Conservation (phyloP, 2,888 invertebrate genomes). For the Tiphia femorata region DNA sequence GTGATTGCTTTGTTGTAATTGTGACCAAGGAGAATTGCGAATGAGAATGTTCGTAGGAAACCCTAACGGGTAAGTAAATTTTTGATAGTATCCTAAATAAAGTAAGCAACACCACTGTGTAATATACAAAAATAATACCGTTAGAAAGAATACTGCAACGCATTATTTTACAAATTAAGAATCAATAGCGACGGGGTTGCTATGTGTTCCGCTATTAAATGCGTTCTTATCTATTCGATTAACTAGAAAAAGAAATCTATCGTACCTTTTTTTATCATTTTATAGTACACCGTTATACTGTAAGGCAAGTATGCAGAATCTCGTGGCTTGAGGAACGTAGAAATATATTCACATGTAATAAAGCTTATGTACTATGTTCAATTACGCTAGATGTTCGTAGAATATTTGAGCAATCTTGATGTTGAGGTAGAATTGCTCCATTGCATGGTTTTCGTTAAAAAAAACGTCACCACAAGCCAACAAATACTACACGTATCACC, state of each 20-base stretch:
- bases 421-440: slow-evolving; percentile 34
- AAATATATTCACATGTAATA: slow-evolving; percentile 24
- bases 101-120: too few relatives aligned
- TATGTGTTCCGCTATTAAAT: too few relatives aligned
- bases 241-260: neutral
- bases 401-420: slow-evolving; percentile 37
- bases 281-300: slow-evolving; percentile 1
- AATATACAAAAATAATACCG: too few relatives aligned
- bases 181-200: too few relatives aligned
- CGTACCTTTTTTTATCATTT: neutral
- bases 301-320: slow-evolving; percentile 9
- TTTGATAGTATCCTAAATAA: too few relatives aligned
- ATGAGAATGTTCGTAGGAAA: too few relatives aligned
- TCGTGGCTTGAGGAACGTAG: slow-evolving; percentile 23
- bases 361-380: slow-evolving; percentile 25
- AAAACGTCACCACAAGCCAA: slow-evolving; percentile 36
- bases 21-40: neutral
- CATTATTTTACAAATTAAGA: too few relatives aligned
- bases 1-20: slow-evolving; percentile 11
- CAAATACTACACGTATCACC: slow-evolving; percentile 24
- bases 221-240: too few relatives aligned
- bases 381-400: slow-evolving; percentile 27
- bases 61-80: too few relatives aligned
- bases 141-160: too few relatives aligned
- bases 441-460: slow-evolving; percentile 27